Conservation (phyloP, 1,140 invertebrate genomes). For the Listronotus oregonensis region DNA sequence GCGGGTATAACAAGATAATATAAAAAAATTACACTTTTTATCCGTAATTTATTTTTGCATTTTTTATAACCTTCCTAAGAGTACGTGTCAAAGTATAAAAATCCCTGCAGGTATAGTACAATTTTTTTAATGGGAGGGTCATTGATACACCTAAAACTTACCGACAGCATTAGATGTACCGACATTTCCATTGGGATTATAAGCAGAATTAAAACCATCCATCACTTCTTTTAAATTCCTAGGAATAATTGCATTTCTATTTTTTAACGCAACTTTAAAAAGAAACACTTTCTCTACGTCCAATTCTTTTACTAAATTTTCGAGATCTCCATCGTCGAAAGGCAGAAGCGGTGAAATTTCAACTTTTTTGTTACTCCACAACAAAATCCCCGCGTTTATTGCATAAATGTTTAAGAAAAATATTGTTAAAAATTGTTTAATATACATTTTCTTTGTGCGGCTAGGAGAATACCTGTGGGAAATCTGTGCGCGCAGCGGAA, state of each 20-base stretch:
- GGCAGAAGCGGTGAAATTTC: conserved; percentile 43
- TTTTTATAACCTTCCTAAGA: too few species aligned
- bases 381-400: conserved; percentile 37
- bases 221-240: conserved; percentile 37
- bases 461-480: conserved; percentile 1
- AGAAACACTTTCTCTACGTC: conserved; percentile 37
- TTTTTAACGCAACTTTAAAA: conserved; percentile 36
- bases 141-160: conserved; percentile 15
- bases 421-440: conserved; percentile 15
- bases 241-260: conserved; percentile 24
- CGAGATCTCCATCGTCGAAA: conserved; percentile 44
- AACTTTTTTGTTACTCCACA: conserved; percentile 48
- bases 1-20: too few species aligned
- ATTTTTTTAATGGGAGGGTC: too few species aligned
- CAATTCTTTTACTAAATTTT: conserved; percentile 38
- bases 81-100: too few species aligned
- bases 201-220: conserved; percentile 37
- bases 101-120: too few species aligned
- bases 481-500: not conserved
- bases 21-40: too few species aligned
- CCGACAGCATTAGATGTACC: conserved; percentile 39
- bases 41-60: too few species aligned
- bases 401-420: conserved; percentile 34
- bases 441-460: conserved; percentile 21
- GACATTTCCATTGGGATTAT: conserved; percentile 46